A percentile compares a stretch with the other conserved stretches of the same genome.
phyloP scores from a whole-genome alignment of 2,888 invertebrate genomes.

The Perizoma affinitatum region DNA sequence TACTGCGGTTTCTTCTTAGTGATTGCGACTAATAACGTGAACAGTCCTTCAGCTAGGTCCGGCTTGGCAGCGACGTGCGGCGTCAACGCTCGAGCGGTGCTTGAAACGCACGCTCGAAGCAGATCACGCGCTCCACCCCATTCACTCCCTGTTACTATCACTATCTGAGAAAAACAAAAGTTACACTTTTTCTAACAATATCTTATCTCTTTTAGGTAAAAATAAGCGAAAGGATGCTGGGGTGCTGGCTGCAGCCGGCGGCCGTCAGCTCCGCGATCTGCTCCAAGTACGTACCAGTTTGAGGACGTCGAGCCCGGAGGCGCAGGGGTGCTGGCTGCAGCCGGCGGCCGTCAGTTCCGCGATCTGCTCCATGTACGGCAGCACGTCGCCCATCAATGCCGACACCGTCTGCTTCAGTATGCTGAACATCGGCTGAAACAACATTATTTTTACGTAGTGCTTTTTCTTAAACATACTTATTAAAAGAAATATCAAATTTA shows the following conservation, averaged over 20 bases:
- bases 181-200: not conserved
- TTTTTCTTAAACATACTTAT: no score
- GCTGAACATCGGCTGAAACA: conserved; percentile 87
- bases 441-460: no score
- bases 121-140: conserved; percentile 57
- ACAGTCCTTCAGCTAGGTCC: conserved; percentile 89
- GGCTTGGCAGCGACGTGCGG: conserved; percentile 86
- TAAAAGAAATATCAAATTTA: no score
- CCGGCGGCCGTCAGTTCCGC: conserved; percentile 87
- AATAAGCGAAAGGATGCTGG: conserved; percentile 66
- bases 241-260: conserved; percentile 74
- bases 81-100: conserved; percentile 64
- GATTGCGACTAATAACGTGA: conserved; percentile 85
- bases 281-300: conserved; percentile 84
- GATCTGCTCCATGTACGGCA: conserved; percentile 87
- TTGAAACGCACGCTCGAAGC: conserved; percentile 54
- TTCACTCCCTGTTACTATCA: conserved; percentile 70
- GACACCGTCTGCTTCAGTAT: conserved; percentile 89
- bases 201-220: no score
- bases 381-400: conserved; percentile 88
- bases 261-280: no score
- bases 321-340: conserved; percentile 87
- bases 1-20: conserved; percentile 86
- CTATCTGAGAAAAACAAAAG: conserved; percentile 52
- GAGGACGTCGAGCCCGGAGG: conserved; percentile 88